Evolutionary conservation across 2,797 vertebrate species (phyloP).

Genomic region (Parotocinclus haroldoi): DNA sequence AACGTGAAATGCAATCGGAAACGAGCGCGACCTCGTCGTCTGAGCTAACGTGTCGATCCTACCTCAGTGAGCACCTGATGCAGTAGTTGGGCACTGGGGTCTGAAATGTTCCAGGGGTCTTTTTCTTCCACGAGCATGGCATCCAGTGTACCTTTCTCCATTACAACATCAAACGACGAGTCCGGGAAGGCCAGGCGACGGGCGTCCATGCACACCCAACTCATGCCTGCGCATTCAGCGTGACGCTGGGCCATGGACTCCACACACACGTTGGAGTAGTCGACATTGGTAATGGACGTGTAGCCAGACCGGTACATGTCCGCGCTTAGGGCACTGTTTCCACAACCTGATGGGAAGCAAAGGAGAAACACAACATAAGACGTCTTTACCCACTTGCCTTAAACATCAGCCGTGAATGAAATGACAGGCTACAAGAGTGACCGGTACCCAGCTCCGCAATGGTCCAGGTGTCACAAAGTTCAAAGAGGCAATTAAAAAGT

Average conservation of each 20-base stretch:
- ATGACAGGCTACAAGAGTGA: no score
- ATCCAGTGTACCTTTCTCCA: conserved; percentile 89
- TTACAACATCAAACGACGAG: conserved; percentile 77
- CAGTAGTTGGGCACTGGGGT: conserved; percentile 62
- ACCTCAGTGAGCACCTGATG: conserved; percentile 73
- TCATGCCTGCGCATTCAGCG: conserved; percentile 67
- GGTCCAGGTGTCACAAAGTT: no score
- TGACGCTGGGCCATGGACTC: conserved; percentile 74
- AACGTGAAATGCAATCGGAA: no score
- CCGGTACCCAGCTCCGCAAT: no score
- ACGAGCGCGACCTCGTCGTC: no score
- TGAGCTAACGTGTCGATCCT: conserved; percentile 15
- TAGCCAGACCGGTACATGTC: conserved; percentile 80
- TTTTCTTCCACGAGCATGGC: conserved; percentile 83
- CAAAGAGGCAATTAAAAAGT: no score
- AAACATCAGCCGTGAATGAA: no score
- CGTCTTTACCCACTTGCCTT: no score
- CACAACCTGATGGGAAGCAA: conserved; percentile 73
- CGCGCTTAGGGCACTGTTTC: conserved; percentile 83
- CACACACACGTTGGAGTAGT: conserved; percentile 87
- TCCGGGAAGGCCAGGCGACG: conserved; percentile 73
- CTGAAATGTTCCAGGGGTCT: conserved; percentile 79
- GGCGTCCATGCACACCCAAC: conserved; percentile 86
- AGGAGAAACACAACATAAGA: no score
- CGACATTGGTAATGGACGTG: conserved; percentile 81